Conservation (phyloP, 37 sponge, comb jelly and placozoan species). For the Eunapius fragilis region DNA sequence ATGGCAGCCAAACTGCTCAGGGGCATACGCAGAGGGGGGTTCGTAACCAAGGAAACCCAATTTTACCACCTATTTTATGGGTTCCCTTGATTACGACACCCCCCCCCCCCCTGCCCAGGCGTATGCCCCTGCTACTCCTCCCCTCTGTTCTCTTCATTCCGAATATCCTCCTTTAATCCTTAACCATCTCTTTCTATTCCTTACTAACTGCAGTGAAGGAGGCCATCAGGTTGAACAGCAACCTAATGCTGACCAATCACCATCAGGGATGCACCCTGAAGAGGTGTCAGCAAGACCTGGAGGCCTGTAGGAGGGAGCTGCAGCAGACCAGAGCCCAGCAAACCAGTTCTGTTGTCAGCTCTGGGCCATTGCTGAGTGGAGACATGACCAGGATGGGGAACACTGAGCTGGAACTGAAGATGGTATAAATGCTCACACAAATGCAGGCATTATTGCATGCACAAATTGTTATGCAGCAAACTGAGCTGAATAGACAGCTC, state of each 20-base stretch:
- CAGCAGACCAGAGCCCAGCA: conserved; percentile 17
- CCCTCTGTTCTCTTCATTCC: neutral
- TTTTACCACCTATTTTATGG: too few relatives aligned
- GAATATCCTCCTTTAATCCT: too few relatives aligned
- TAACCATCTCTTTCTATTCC: neutral
- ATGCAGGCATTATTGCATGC: neutral
- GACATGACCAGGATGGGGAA: neutral
- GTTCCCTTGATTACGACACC: too few relatives aligned
- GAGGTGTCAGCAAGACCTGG: conserved; percentile 27
- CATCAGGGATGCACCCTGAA: conserved; percentile 65
- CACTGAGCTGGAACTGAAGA: conserved; percentile 60
- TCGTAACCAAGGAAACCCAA: too few relatives aligned
- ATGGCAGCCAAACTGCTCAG: too few relatives aligned
- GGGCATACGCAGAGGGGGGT: too few relatives aligned
- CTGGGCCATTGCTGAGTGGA: neutral
- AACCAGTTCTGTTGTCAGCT: neutral
- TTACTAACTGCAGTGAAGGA: conserved; percentile 43
- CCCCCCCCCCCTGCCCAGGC: neutral
- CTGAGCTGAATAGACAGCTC: conserved; percentile 52
- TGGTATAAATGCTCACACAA: conserved; percentile 51
- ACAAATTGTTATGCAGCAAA: conserved; percentile 9
- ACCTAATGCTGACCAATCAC: conserved; percentile 51
- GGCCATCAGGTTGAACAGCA: conserved; percentile 40
- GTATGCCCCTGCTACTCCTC: too few relatives aligned
- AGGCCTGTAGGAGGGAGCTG: conserved; percentile 26